These are phyloP conservation scores for Gnatocerus cornutus DNA, from an alignment of 2,888 invertebrate species.

Conservation along the genomic window DNA sequence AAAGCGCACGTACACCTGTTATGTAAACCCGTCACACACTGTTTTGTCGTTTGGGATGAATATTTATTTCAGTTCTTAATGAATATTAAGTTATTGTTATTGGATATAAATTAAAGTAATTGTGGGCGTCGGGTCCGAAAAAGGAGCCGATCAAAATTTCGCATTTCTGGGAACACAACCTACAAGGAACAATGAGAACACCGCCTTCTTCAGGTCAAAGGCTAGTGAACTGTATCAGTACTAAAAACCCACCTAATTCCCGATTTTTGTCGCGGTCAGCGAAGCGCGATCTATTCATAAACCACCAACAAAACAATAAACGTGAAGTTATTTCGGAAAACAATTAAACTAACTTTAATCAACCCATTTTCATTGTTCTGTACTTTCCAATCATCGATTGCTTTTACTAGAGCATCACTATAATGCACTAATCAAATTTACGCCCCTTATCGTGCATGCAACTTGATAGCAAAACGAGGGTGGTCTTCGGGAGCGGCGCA, in stretches of 20 bases:
- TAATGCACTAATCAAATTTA: slow-evolving; percentile 19
- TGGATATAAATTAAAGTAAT: slow-evolving; percentile 39
- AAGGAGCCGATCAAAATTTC: slow-evolving; percentile 35
- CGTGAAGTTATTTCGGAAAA: slow-evolving; percentile 23
- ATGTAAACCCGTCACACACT: slow-evolving; percentile 33
- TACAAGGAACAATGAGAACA: slow-evolving; percentile 33
- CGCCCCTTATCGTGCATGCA: slow-evolving; percentile 20
- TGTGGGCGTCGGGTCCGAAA: slow-evolving; percentile 36
- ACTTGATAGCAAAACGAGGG: slow-evolving; percentile 39
- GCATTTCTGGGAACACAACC: slow-evolving; percentile 31
- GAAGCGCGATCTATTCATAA: slow-evolving; percentile 17
- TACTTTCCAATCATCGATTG: slow-evolving; percentile 8
- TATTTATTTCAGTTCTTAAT: slow-evolving; percentile 38
- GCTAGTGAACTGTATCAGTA: slow-evolving; percentile 17
- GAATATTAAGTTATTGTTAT: slow-evolving; percentile 51
- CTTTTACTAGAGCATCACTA: slow-evolving; percentile 2
- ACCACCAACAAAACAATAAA: slow-evolving; percentile 5
- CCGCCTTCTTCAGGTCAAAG: slow-evolving; percentile 27
- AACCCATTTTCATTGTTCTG: slow-evolving; percentile 21
- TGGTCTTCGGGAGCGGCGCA: slow-evolving; percentile 26
- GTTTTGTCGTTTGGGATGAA: slow-evolving; percentile 31
- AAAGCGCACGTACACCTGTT: slow-evolving; percentile 48
- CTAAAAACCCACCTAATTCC: slow-evolving; percentile 11
- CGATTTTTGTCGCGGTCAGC: slow-evolving; percentile 14
- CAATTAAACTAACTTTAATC: slow-evolving; percentile 32